Evolutionary conservation across 2,888 invertebrate species (phyloP).

Genomic region (Lycaena phlaeas): DNA sequence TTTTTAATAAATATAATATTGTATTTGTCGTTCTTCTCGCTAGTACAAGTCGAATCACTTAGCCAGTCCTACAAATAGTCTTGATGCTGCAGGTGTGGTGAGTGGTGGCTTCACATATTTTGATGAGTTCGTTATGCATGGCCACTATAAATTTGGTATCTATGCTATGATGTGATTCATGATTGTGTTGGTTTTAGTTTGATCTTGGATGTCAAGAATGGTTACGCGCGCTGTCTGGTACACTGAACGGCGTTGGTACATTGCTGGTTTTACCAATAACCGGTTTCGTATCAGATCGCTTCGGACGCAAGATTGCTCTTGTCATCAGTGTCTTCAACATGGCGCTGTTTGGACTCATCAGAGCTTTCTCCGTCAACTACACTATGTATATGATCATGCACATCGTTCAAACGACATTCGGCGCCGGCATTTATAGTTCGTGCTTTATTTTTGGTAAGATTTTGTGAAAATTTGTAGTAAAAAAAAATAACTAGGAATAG

Average conservation of each 20-base stretch:
- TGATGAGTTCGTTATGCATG: background rate
- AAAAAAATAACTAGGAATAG: no score
- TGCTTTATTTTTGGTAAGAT: conserved; percentile 51
- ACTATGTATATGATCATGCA: conserved; percentile 68
- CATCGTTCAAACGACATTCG: conserved; percentile 64
- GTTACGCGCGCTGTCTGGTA: conserved; percentile 77
- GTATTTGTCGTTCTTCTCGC: background rate
- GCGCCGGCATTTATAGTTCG: conserved; percentile 71
- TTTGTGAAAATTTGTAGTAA: no score
- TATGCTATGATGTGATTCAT: background rate
- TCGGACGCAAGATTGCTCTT: conserved; percentile 50
- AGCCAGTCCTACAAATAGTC: no score
- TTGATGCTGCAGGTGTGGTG: no score
- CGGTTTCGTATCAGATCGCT: conserved; percentile 76
- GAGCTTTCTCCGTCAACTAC: conserved; percentile 71
- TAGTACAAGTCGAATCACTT: background rate
- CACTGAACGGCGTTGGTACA: conserved; percentile 76
- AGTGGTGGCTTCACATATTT: no score
- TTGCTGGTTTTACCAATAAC: conserved; percentile 76
- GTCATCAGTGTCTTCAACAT: conserved; percentile 39
- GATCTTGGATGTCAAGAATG: conserved; percentile 72
- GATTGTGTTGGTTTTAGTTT: conserved; percentile 46
- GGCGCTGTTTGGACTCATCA: conserved; percentile 57
- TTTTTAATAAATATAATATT: background rate
- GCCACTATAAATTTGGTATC: background rate